Conservation (phyloP, 2,113 vertebrate species). For the Ailurus styani region DNA sequence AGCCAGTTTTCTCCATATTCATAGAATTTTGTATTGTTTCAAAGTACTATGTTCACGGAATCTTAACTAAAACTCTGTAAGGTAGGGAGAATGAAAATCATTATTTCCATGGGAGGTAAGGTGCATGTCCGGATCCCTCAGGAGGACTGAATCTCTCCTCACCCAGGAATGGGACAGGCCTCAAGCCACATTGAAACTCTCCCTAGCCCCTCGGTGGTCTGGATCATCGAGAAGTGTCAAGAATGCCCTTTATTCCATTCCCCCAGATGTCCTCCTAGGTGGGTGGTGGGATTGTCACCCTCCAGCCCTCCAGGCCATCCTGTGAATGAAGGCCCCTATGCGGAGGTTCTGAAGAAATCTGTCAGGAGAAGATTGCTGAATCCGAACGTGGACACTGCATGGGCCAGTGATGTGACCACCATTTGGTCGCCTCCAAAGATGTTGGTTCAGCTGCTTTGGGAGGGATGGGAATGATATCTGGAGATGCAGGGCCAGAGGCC, state of each 20-base stretch:
- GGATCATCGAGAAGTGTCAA: background rate
- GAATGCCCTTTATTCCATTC: constrained; percentile 51
- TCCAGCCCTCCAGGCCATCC: background rate
- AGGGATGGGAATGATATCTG: constrained; percentile 68
- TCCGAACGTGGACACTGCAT: constrained; percentile 29
- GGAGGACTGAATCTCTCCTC: background rate
- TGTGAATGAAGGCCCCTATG: constrained; percentile 29
- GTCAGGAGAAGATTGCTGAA: constrained; percentile 49
- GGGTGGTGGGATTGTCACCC: constrained; percentile 49
- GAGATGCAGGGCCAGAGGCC: background rate
- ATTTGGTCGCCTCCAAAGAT: constrained; percentile 67
- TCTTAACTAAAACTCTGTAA: background rate
- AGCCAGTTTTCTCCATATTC: background rate
- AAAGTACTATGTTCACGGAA: background rate
- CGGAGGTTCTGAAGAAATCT: constrained; percentile 10
- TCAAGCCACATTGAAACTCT: background rate
- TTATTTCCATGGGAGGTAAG: background rate
- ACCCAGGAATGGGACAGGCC: background rate
- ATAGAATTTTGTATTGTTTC: background rate
- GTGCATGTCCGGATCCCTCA: background rate
- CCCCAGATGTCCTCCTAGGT: constrained; percentile 57
- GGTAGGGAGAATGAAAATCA: background rate
- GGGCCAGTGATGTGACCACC: constrained; percentile 59
- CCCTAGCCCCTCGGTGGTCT: background rate
- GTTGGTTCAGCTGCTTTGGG: constrained; percentile 75